Evolutionary conservation across 2,797 vertebrate species (phyloP).

Genomic region (Falco rusticolus): DNA sequence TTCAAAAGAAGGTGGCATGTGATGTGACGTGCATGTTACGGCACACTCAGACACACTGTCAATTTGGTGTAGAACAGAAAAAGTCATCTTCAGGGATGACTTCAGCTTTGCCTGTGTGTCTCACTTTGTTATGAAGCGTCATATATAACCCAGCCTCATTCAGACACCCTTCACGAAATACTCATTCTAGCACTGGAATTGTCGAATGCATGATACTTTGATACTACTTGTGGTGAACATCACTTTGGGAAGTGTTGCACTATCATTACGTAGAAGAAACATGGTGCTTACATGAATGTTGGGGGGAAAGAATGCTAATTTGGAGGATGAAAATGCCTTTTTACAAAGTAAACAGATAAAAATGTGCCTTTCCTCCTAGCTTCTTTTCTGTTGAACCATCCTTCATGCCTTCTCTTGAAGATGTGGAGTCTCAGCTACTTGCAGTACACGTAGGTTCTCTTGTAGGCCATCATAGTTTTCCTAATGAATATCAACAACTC

Average conservation of each 20-base stretch:
- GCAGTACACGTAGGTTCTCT: not conserved
- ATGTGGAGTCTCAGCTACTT: not conserved
- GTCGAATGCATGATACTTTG: not conserved
- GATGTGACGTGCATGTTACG: not conserved
- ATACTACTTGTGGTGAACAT: not conserved
- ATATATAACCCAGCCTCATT: not conserved
- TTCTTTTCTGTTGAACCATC: not conserved
- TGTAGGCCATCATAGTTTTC: not conserved
- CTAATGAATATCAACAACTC: not conserved
- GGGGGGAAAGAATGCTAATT: accelerated
- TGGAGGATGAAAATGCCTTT: not conserved
- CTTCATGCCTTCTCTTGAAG: not conserved
- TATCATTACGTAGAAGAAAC: not conserved
- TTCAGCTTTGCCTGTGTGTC: not conserved
- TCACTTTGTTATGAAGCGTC: not conserved
- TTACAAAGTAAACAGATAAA: not conserved
- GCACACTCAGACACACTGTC: not conserved
- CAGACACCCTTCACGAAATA: not conserved
- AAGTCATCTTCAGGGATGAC: not conserved
- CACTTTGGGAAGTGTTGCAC: not conserved
- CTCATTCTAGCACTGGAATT: not conserved
- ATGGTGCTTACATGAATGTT: accelerated
- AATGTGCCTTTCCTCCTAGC: accelerated
- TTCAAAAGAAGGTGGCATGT: not conserved
- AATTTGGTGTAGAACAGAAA: not conserved